phyloP scores from a whole-genome alignment of 2,797 vertebrate species.

The Streptopelia turtur region DNA sequence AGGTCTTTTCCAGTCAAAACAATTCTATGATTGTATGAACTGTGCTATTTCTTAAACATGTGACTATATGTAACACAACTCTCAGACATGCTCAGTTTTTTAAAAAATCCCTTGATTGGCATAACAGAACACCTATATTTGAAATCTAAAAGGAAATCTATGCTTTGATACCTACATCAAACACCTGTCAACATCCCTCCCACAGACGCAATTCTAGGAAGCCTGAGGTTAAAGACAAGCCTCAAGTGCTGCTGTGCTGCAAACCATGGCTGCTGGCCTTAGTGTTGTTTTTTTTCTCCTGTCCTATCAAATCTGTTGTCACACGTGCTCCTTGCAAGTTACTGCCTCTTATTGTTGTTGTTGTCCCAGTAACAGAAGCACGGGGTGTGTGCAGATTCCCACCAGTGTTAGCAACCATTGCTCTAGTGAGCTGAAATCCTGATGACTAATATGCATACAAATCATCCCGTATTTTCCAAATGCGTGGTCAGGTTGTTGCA shows the following conservation, averaged over 20 bases:
- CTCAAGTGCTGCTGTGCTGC: neutral
- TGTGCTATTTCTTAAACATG: neutral
- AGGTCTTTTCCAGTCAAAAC: too few relatives aligned
- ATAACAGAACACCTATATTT: neutral
- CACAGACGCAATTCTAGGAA: neutral
- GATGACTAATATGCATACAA: neutral
- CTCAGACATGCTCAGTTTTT: neutral
- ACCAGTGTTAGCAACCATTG: neutral
- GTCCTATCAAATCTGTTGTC: constrained; percentile 40
- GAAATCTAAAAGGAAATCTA: neutral
- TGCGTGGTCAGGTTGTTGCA: neutral
- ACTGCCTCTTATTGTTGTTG: neutral
- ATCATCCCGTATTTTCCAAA: constrained; percentile 1
- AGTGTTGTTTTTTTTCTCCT: neutral
- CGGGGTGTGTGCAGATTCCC: constrained; percentile 24
- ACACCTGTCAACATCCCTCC: neutral
- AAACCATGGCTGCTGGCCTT: neutral
- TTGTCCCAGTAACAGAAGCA: neutral
- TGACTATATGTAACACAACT: neutral
- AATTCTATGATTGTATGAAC: too few relatives aligned
- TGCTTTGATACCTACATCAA: neutral
- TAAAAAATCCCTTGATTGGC: neutral
- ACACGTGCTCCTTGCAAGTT: neutral
- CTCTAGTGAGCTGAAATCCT: neutral
- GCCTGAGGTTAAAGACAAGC: neutral